Conservation (phyloP, 2,888 invertebrate genomes). For the Lycaena phlaeas region DNA sequence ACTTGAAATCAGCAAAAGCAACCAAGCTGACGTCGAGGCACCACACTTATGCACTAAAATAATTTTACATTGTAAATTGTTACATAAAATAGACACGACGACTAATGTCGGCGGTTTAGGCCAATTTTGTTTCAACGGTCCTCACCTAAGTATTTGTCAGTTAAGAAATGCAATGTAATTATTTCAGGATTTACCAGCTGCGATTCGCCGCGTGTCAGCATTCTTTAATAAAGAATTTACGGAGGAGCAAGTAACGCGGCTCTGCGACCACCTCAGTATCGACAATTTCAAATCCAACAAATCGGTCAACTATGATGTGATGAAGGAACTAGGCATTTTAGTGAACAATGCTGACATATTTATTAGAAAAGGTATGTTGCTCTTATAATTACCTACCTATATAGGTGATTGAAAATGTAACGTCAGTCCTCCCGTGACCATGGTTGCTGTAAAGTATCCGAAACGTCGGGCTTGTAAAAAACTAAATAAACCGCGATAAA, state of each 20-base stretch:
- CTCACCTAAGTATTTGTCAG: too few species aligned
- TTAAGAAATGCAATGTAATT: background rate
- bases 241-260: conserved; percentile 69
- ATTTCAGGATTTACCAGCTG: conserved; percentile 71
- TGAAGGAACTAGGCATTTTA: conserved; percentile 75
- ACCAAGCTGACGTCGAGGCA: too few species aligned
- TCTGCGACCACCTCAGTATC: conserved; percentile 84
- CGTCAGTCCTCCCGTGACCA: background rate
- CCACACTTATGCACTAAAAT: too few species aligned
- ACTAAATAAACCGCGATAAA: too few species aligned
- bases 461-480: too few species aligned
- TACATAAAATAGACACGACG: too few species aligned
- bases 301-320: conserved; percentile 80
- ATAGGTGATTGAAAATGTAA: background rate
- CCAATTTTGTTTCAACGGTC: too few species aligned
- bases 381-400: background rate
- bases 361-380: conserved; percentile 73
- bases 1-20: too few species aligned
- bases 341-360: conserved; percentile 74
- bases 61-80: too few species aligned
- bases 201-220: conserved; percentile 71
- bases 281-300: conserved; percentile 86
- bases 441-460: too few species aligned
- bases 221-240: conserved; percentile 76
- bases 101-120: too few species aligned